Evolutionary conservation across 1,140 invertebrate species (phyloP), one percentile per base, ranked within the genome.

Genomic region (Drosophila arizonae): DNA sequence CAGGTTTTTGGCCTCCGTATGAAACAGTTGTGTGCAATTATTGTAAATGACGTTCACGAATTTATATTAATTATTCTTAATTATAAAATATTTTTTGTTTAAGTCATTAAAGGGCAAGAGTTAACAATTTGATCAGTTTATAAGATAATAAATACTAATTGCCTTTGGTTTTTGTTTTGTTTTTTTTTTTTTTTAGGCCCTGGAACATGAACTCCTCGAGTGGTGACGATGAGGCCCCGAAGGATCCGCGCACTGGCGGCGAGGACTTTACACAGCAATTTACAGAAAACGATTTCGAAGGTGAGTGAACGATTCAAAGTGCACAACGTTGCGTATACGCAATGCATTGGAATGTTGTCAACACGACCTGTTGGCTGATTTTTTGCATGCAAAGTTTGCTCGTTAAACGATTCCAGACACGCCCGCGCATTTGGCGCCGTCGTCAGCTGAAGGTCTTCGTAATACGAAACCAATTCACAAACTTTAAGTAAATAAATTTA

Each of bases 281-380:
- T 92, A 96, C 96, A 54, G 96, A 97, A 90, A 95, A 96, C 82
- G 96, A 97, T 92, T 97, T 96, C 92, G 96, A 97, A 95, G 96
- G 96, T 97, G 48, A 79, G 79, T 39, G 10, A 9, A 43, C 45
- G 13, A 17, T n/a, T 58, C 6, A 39, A 67, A 39, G 17, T 60
- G 63, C 54, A 39, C 43, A 21, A 60, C 46, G 36, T 30, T 36
- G 56, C 70, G 70, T 73, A 73, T 68, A 62, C 64, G 65, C 71
- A 73, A 73, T 52, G 62, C 46, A 71, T 45, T 64, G 61, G 21
- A 45, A 55, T 63, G 51, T 30, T 28, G 21, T 50, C 24, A 58
- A 52, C 28, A 28, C 28, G 62, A 65, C 62, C 39, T 15, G 54
- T 6, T 39, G 17, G 54, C 28, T 43, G 33, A 71, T 64, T 30